These are phyloP conservation scores for Macropus fuliginosus DNA, from an alignment of 2,797 vertebrate species.

Conservation along the genomic window DNA sequence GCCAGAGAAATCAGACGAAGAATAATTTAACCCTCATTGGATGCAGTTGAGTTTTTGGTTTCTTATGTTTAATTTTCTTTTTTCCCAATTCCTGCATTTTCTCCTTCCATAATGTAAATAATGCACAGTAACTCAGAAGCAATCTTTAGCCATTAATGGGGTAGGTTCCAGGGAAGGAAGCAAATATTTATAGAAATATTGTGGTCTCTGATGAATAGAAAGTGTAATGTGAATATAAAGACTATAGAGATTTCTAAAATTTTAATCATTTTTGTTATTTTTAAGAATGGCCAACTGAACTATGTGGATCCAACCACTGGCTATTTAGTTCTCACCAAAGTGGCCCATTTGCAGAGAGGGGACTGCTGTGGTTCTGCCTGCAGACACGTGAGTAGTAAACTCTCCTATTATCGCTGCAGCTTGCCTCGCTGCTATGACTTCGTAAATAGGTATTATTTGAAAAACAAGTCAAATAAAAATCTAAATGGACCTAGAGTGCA, in stretches of 20 bases:
- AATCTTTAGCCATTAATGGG: slow-evolving; percentile 12
- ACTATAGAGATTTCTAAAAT: slow-evolving; percentile 42
- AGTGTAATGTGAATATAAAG: slow-evolving; percentile 40
- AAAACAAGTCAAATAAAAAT: slow-evolving; percentile 74
- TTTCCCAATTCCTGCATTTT: slow-evolving; percentile 54
- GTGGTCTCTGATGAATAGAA: slow-evolving; percentile 56
- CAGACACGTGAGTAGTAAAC: slow-evolving; percentile 89
- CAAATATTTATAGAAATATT: slow-evolving; percentile 25
- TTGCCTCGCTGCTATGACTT: slow-evolving; percentile 40
- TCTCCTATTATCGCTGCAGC: slow-evolving; percentile 27
- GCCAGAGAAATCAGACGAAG: slow-evolving; percentile 30
- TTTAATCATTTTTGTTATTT: slow-evolving; percentile 39
- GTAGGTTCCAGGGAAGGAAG: slow-evolving; percentile 48
- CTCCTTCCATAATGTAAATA: slow-evolving; percentile 31
- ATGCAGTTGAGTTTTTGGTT: slow-evolving; percentile 74
- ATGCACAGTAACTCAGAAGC: slow-evolving; percentile 2
- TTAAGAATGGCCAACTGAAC: slow-evolving; percentile 88
- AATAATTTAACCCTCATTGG: slow-evolving; percentile 1
- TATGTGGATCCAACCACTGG: slow-evolving; percentile 88
- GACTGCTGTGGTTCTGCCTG: slow-evolving; percentile 88
- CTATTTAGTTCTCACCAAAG: slow-evolving; percentile 86
- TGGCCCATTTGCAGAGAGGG: slow-evolving; percentile 88
- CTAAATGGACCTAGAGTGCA: slow-evolving; percentile 45
- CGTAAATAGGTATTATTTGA: slow-evolving; percentile 65
- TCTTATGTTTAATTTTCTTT: slow-evolving; percentile 54